These are phyloP conservation scores for Lamellibrachia columna DNA, from an alignment of 2,888 invertebrate genomes.

Conservation along the genomic window DNA sequence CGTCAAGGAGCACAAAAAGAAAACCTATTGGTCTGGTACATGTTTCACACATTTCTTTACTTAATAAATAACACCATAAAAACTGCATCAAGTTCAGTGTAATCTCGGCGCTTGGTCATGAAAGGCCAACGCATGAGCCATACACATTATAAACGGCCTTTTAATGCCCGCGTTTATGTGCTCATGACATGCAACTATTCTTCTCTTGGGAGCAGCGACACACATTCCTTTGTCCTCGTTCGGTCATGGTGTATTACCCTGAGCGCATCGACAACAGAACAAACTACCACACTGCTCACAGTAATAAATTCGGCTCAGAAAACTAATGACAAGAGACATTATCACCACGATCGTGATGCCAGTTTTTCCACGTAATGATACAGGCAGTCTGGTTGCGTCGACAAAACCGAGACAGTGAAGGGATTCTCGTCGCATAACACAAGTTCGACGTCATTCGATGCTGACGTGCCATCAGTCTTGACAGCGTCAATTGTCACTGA, in stretches of 20 bases:
- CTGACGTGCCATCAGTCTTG: neutral
- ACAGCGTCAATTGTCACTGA: neutral
- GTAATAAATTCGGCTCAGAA: neutral
- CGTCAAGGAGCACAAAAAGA: neutral
- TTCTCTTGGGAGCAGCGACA: neutral
- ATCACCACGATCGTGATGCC: neutral
- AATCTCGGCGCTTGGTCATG: neutral
- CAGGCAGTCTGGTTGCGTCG: neutral
- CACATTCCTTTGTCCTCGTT: neutral
- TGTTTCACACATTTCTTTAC: neutral
- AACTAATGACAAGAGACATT: neutral
- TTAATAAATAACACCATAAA: neutral
- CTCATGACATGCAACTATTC: neutral
- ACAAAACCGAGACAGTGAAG: neutral
- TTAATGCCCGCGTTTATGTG: neutral
- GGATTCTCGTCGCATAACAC: neutral
- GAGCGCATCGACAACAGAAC: neutral
- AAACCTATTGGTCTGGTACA: neutral
- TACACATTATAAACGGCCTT: neutral
- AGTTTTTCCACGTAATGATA: neutral
- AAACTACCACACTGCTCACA: neutral
- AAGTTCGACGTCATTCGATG: neutral
- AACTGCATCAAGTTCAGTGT: neutral
- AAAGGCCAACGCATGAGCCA: neutral
- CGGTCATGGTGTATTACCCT: neutral